Percentiles rank a stretch among this genome's conserved stretches.
These are phyloP conservation scores for Automeris io DNA, from an alignment of 2,888 invertebrate species.

Conservation along the genomic window DNA sequence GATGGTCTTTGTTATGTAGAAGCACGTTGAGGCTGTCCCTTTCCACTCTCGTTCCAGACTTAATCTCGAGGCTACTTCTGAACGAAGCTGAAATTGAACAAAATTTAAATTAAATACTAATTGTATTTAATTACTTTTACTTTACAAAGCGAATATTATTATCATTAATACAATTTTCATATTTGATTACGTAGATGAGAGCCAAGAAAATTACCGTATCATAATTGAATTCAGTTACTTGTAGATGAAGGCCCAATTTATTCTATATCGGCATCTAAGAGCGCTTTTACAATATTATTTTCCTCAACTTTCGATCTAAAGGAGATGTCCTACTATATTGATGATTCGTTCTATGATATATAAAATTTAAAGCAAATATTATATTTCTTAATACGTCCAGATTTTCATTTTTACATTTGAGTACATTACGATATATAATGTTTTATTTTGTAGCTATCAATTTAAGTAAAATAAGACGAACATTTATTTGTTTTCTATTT, in stretches of 20 bases:
- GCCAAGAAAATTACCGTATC: constrained; percentile 16
- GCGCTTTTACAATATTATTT: constrained; percentile 33
- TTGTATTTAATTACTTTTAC: no score
- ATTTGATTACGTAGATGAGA: constrained; percentile 13
- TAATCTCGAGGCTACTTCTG: no score
- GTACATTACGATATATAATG: no score
- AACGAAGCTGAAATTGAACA: no score
- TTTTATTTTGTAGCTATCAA: no score
- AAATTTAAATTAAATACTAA: no score
- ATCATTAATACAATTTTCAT: constrained; percentile 10
- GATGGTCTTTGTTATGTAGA: no score
- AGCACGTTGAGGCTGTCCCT: no score
- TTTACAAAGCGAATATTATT: constrained; percentile 6
- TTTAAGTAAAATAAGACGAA: no score
- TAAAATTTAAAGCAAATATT: neutral
- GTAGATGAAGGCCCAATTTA: constrained; percentile 32
- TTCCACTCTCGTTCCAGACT: no score
- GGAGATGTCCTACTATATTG: neutral
- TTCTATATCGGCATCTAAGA: constrained; percentile 20
- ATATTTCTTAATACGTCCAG: neutral
- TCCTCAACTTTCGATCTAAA: constrained; percentile 15
- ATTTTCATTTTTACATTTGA: no score
- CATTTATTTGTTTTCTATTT: no score
- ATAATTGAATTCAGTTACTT: constrained; percentile 23
- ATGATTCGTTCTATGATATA: neutral